phyloP scores from a whole-genome alignment of 2,113 vertebrate genomes.

The Upupa epops region DNA sequence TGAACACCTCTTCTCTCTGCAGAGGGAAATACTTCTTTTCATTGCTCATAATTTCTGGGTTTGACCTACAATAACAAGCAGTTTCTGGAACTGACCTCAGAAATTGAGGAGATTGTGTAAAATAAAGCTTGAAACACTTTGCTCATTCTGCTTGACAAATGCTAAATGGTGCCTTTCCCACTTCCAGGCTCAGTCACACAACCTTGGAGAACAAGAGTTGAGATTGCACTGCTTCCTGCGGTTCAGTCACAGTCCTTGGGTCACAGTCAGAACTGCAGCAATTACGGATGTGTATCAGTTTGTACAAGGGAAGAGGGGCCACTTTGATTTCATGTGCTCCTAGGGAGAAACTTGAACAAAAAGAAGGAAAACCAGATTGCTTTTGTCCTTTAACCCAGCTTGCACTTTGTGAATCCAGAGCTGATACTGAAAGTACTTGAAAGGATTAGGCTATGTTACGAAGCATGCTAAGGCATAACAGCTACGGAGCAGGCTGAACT shows the following conservation, averaged over 20 bases:
- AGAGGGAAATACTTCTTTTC: neutral
- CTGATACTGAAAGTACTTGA: neutral
- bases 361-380: neutral
- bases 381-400: neutral
- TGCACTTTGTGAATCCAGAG: neutral
- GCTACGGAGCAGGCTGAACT: neutral
- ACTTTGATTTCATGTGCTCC: neutral
- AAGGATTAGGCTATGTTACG: neutral
- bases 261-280: neutral
- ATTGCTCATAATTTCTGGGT: neutral
- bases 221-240: neutral
- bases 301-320: neutral
- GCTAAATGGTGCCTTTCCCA: neutral
- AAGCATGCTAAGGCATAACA: neutral
- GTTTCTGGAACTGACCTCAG: neutral
- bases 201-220: neutral
- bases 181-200: neutral
- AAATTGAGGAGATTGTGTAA: neutral
- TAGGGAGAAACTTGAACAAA: neutral
- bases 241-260: neutral
- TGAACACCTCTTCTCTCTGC: neutral
- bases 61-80: neutral
- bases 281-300: neutral
- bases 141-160: neutral
- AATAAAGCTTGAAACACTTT: neutral